Base-by-base conservation (phyloP, 1,140 invertebrate species). In the Planococcus citri region DNA sequence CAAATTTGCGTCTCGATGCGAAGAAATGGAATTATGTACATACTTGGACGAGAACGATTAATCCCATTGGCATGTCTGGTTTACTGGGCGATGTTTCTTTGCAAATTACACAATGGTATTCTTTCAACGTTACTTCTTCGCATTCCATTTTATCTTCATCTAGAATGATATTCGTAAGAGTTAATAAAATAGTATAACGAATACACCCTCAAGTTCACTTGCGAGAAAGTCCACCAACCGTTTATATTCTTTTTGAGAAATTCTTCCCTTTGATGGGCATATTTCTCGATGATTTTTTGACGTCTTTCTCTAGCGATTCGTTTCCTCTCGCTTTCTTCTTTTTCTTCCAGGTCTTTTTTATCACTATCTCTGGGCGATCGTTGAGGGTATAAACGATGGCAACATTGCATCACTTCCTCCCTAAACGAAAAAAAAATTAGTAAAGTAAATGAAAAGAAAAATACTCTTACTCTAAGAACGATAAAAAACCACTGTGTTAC, bases 241-340 rank as follows among this genome's bases (percentile, higher is more conserved):
- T 86, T 86, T 86, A 87, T 90, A 2, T 88, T 85, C 72, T 88
- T 86, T 75, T 92, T 87, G 87, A 96, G 89, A 78, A 97, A 97
- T 75, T 91, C 88, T 75, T 91, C 90, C 78, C 96, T 94, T 72
- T 90, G 88, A 20, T 87, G 87, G 0, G 91, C 91, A 83, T 97
- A 96, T 75, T 96, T 91, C 33, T 87, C 88, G 89, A 97, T 95
- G 68, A 97, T 78, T 76, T 92, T 91, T 75, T 91, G 86, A 76
- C 97, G 94, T 17, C 93, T 84, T 76, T 96, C 93, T 71, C 88
- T 88, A 0, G 93, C 94, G 72, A 88, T 85, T 70, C 87, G 84
- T 51, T 91, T 83, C 67, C 92, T 87, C 75, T 91, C 90, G n/a
- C n/a, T n/a, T 71, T 87, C 84, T 75, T 92, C 89, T 27, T 83